Percentiles rank a stretch among this genome's conserved stretches.
phyloP scores from a whole-genome alignment of 2,888 invertebrate genomes.

The Patella caerulea region DNA sequence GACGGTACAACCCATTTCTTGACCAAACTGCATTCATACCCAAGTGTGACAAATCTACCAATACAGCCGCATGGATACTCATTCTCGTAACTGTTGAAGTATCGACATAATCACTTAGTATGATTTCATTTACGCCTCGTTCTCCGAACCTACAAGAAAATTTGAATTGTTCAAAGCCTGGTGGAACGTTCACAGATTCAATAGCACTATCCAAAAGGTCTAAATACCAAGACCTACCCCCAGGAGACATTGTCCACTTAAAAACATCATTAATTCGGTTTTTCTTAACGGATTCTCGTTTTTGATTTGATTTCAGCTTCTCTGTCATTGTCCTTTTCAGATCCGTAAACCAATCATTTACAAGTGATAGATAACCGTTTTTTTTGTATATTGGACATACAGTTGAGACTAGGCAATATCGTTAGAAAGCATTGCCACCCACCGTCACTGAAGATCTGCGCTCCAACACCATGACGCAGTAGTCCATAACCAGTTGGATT shows the following conservation, averaged over 20 bases:
- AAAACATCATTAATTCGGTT: neutral
- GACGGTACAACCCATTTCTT: conserved; percentile 2
- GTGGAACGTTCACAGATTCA: neutral
- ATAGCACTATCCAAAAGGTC: neutral
- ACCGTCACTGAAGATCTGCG: neutral
- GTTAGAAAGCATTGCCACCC: neutral
- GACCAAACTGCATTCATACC: conserved; percentile 6
- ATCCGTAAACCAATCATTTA: neutral
- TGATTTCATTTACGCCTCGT: neutral
- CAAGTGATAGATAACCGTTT: neutral
- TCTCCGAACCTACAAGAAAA: neutral
- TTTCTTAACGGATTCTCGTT: neutral
- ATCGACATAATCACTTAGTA: conserved; percentile 1
- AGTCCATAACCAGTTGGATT: neutral
- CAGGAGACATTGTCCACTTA: neutral
- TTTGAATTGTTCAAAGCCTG: neutral
- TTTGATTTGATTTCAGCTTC: neutral
- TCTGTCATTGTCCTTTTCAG: neutral
- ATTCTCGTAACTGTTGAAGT: neutral
- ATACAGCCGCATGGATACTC: conserved; percentile 6
- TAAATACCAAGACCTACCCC: neutral
- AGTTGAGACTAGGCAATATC: neutral
- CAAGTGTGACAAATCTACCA: neutral
- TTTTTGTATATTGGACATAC: neutral
- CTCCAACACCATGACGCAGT: neutral